Evolutionary conservation across 2,888 invertebrate genomes (phyloP), one percentile per base, ranked within the genome.

Genomic region (Netelia melanura): DNA sequence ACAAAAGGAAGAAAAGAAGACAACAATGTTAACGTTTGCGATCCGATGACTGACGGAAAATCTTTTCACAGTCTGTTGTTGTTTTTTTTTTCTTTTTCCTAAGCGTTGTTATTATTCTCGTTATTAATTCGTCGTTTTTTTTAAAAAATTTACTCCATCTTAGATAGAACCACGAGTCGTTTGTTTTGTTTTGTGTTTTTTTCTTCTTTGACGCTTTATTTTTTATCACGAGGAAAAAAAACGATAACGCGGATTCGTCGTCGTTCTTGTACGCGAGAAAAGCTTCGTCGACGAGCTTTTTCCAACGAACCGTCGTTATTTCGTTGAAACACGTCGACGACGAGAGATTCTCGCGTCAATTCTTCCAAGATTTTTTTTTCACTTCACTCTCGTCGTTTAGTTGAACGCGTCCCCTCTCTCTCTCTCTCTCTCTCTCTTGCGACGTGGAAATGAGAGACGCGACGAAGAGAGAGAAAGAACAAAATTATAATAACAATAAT

Each of bases 61-160:
- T 14, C 30, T 30, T 30, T 30, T 30, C 30, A 30, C 30, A 17
- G 30, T 5, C 5, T 30, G 3, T 3, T 30, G 3, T 30, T 30
- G 0, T 30, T 48, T 48, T 48, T 11, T 14, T 10, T 48, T 48
- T 48, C 11, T 14, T 10, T 48, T 14, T 10, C 11, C 3, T 48
- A 17, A 17, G 17, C 11, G 48, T 48, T 5, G 48, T 48, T 48
- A 48, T 17, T 5, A 23, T 44, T 67, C 25, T 76, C 54, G 52
- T 52, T 52, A 52, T 78, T 38, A 62, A 67, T 25, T 48, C 68
- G 77, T 38, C 11, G 14, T 8, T 48, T 10, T 48, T 10, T 77
- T 77, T 17, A 5, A 58, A 17, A 17, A 17, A 17, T 17, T 48
- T 70, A n/a, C 61, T 70, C 43, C 64, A 79, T 54, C 62, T 62